These are phyloP conservation scores for Tadarida brasiliensis DNA, from an alignment of 2,797 vertebrate species.

Conservation along the genomic window DNA sequence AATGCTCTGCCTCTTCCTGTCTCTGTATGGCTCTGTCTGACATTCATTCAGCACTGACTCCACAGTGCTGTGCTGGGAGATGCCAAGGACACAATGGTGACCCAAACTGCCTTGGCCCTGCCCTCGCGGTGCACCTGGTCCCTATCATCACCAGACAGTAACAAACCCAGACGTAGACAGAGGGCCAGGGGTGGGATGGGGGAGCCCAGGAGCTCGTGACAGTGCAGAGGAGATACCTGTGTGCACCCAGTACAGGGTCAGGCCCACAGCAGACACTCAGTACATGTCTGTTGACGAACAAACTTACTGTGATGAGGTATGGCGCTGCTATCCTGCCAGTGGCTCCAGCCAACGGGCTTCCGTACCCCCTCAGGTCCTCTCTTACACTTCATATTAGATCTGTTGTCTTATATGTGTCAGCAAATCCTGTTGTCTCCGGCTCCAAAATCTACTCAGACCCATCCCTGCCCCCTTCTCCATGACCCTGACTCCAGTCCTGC, in stretches of 20 bases:
- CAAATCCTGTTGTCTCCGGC: neutral
- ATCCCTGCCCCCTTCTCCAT: neutral
- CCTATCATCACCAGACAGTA: neutral
- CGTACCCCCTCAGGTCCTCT: rapidly evolving
- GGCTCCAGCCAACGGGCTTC: neutral
- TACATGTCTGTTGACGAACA: neutral
- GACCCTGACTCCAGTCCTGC: rapidly evolving
- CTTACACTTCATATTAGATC: neutral
- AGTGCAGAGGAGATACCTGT: neutral
- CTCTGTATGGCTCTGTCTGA: neutral
- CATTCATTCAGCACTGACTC: neutral
- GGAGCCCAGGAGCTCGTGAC: neutral
- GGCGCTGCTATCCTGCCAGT: neutral
- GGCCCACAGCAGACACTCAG: neutral
- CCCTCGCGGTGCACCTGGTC: neutral
- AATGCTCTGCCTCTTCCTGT: neutral
- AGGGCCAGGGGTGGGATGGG: neutral
- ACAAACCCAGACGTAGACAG: neutral
- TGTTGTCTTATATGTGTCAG: neutral
- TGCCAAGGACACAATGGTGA: neutral
- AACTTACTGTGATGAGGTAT: neutral
- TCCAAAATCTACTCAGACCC: neutral
- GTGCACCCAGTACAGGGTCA: neutral
- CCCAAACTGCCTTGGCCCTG: neutral
- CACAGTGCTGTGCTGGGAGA: neutral